Conservation (phyloP, 2,113 vertebrate genomes). For the Gallinago paraguaiae region DNA sequence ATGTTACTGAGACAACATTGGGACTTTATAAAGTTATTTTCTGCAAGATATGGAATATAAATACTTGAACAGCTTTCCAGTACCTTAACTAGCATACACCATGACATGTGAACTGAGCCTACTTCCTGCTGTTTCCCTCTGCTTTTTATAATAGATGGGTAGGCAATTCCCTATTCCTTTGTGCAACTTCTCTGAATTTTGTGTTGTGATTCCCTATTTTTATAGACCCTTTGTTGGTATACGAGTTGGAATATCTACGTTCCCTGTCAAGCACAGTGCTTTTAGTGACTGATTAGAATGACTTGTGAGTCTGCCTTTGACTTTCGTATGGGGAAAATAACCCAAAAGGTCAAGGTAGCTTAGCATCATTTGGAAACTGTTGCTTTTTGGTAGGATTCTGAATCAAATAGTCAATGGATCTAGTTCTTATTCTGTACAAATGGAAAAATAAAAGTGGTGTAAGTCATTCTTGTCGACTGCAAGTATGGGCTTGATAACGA, state of each 20-base stretch:
- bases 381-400: not conserved
- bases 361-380: not conserved
- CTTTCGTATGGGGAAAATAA: not conserved
- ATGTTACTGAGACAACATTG: not conserved
- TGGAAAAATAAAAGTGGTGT: not conserved
- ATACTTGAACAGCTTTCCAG: constrained; percentile 5
- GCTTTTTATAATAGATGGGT: not conserved
- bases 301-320: not conserved
- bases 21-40: not conserved
- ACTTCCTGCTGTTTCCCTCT: not conserved
- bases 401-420: not conserved
- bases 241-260: not conserved
- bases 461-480: not conserved
- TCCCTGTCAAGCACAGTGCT: not conserved
- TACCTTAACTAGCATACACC: not conserved
- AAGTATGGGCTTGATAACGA: not conserved
- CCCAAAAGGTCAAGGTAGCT: not conserved
- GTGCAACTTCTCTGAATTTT: not conserved
- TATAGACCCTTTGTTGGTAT: not conserved
- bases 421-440: not conserved
- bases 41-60: not conserved
- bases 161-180: not conserved
- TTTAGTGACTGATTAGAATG: not conserved
- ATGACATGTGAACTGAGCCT: not conserved
- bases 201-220: not conserved